Evolutionary conservation across 2,797 vertebrate species (phyloP).

Genomic region (Poeciliopsis paucimaculata): DNA sequence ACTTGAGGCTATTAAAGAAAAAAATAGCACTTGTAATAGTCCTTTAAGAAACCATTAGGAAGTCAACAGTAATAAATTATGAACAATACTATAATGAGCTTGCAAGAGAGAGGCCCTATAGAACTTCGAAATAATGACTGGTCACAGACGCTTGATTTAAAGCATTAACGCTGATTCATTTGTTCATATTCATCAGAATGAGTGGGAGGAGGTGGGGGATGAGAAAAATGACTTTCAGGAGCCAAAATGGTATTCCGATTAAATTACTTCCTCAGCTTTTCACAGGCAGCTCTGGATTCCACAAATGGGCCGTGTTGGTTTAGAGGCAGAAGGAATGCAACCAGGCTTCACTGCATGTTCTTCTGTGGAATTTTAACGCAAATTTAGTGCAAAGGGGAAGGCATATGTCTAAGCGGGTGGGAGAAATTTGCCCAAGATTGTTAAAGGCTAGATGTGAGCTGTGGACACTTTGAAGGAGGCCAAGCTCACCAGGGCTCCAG

Average conservation of each 20-base stretch:
- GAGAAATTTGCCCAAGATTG: conserved; percentile 33
- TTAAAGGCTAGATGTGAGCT: conserved; percentile 17
- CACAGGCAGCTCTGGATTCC: conserved; percentile 44
- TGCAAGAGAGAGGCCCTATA: conserved; percentile 64
- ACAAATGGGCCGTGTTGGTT: conserved; percentile 40
- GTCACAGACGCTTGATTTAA: conserved; percentile 80
- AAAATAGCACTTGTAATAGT: conserved; percentile 75
- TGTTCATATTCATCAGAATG: conserved; percentile 80
- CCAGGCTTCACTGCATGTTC: conserved; percentile 13
- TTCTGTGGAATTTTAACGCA: background rate
- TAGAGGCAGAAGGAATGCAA: conserved; percentile 18
- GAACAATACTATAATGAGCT: conserved; percentile 80
- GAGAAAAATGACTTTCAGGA: conserved; percentile 68
- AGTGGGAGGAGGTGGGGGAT: conserved; percentile 28
- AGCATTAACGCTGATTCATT: conserved; percentile 80
- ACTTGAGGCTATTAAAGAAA: conserved; percentile 70
- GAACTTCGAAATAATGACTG: conserved; percentile 78
- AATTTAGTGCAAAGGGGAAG: conserved; percentile 27
- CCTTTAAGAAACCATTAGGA: conserved; percentile 81
- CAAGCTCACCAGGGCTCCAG: conserved; percentile 14
- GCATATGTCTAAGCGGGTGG: conserved; percentile 40
- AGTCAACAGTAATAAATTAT: conserved; percentile 82
- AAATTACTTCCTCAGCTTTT: conserved; percentile 69
- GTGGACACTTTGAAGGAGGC: conserved; percentile 25
- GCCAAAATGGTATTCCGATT: conserved; percentile 68